These are phyloP conservation scores for Sinocyclocheilus rhinocerous DNA, from an alignment of 2,113 vertebrate species.

Conservation along the genomic window DNA sequence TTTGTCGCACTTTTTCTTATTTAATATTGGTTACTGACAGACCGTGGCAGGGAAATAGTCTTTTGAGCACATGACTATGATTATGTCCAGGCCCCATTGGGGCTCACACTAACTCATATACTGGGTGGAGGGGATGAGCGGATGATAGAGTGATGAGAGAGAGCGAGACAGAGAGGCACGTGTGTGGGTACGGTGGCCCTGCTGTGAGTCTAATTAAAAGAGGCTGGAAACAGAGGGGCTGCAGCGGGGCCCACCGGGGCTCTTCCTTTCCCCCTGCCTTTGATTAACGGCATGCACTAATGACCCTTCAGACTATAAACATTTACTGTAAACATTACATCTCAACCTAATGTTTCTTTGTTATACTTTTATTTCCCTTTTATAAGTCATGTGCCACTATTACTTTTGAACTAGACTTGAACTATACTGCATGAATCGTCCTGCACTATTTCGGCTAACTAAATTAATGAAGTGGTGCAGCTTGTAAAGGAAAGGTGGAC, in stretches of 20 bases:
- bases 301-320: slow-evolving; percentile 30
- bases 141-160: slow-evolving; percentile 61
- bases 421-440: background rate
- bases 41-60: slow-evolving; percentile 22
- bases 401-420: background rate
- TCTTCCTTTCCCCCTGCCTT: slow-evolving; percentile 67
- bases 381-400: background rate
- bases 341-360: slow-evolving; percentile 18
- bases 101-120: slow-evolving; percentile 32
- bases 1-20: slow-evolving; percentile 27
- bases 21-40: slow-evolving; percentile 37
- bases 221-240: slow-evolving; percentile 79
- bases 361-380: background rate
- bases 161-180: slow-evolving; percentile 54
- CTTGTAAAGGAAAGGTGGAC: background rate
- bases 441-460: background rate
- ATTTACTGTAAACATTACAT: slow-evolving; percentile 32
- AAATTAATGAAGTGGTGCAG: background rate
- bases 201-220: slow-evolving; percentile 93
- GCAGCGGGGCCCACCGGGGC: slow-evolving; percentile 75
- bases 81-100: slow-evolving; percentile 37
- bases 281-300: slow-evolving; percentile 80
- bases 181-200: slow-evolving; percentile 68
- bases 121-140: slow-evolving; percentile 34
- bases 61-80: slow-evolving; percentile 23